Percentiles rank a stretch among this genome's conserved stretches.
Conservation (phyloP, 2,888 invertebrate genomes). For the Deroplatys truncata region DNA sequence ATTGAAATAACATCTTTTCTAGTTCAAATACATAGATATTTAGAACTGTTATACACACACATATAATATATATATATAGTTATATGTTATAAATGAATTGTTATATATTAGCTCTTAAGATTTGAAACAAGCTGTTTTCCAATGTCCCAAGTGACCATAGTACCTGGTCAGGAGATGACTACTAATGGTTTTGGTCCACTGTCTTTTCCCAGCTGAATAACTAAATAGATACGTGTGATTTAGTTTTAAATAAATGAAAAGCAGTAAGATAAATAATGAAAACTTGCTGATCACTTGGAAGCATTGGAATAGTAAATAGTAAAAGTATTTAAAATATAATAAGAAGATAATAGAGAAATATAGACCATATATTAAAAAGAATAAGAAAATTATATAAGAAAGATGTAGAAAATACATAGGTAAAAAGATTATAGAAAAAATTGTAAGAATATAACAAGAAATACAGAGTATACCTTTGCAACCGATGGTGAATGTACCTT, state of each 20-base stretch:
- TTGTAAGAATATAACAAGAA: neutral
- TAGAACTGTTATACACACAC: too few relatives aligned
- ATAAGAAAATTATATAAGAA: slow-evolving; percentile 31
- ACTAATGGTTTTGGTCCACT: neutral
- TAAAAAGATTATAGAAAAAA: slow-evolving; percentile 27
- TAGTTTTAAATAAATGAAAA: slow-evolving; percentile 6
- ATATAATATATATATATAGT: too few relatives aligned
- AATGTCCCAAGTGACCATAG: slow-evolving; percentile 30
- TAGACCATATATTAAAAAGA: slow-evolving; percentile 32
- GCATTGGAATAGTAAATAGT: slow-evolving; percentile 27
- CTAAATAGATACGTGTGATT: neutral
- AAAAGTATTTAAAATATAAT: slow-evolving; percentile 31
- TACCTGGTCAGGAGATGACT: slow-evolving; percentile 28
- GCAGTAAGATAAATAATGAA: slow-evolving; percentile 23
- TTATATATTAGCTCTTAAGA: neutral
- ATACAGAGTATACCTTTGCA: slow-evolving; percentile 13
- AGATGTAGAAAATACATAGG: slow-evolving; percentile 34
- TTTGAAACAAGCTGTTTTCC: slow-evolving; percentile 20
- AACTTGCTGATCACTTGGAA: slow-evolving; percentile 34
- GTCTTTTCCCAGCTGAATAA: neutral
- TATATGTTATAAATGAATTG: too few relatives aligned
- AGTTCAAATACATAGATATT: too few relatives aligned
- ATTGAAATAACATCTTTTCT: neutral
- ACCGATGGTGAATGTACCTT: slow-evolving; percentile 5
- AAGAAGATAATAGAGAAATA: slow-evolving; percentile 13